Percentiles rank a stretch among this genome's conserved stretches.
Evolutionary conservation across 1,140 invertebrate species (phyloP).

Genomic region (Parasteatoda tepidariorum): DNA sequence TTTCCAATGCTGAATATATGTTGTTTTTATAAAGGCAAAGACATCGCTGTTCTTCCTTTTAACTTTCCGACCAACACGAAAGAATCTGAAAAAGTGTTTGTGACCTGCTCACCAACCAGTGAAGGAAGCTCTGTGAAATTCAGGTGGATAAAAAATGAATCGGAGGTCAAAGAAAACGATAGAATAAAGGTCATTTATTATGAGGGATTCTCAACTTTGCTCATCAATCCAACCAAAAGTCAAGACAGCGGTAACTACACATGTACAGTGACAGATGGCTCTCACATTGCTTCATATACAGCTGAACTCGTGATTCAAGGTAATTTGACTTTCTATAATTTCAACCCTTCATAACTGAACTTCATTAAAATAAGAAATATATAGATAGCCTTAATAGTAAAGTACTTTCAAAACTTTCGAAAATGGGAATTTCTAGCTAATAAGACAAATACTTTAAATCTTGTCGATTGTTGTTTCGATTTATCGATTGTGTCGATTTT

Average conservation of each 20-base stretch:
- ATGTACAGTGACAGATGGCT: constrained; percentile 67
- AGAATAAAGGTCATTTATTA: constrained; percentile 22
- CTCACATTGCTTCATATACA: constrained; percentile 66
- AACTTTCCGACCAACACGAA: constrained; percentile 20
- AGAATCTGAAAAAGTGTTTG: constrained; percentile 38
- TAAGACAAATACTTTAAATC: too few species aligned
- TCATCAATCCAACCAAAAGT: constrained; percentile 6
- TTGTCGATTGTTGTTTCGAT: too few species aligned
- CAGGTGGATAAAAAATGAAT: constrained; percentile 14
- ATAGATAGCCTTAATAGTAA: too few species aligned
- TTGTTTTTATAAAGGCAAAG: background rate
- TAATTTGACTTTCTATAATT: constrained; percentile 64
- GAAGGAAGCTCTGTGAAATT: constrained; percentile 1
- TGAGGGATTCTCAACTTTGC: constrained; percentile 13
- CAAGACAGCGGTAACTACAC: constrained; percentile 67
- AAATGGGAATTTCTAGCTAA: too few species aligned
- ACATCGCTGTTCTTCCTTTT: constrained; percentile 25
- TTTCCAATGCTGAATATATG: too few species aligned
- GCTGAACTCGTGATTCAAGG: constrained; percentile 68
- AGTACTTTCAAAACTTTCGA: too few species aligned
- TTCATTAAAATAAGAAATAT: too few species aligned
- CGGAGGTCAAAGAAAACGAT: constrained; percentile 12
- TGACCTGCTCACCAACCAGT: constrained; percentile 27
- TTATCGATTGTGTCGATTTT: too few species aligned
- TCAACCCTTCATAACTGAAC: too few species aligned